Conservation (phyloP, 2,797 vertebrate genomes). For the Enteromius viviparus region DNA sequence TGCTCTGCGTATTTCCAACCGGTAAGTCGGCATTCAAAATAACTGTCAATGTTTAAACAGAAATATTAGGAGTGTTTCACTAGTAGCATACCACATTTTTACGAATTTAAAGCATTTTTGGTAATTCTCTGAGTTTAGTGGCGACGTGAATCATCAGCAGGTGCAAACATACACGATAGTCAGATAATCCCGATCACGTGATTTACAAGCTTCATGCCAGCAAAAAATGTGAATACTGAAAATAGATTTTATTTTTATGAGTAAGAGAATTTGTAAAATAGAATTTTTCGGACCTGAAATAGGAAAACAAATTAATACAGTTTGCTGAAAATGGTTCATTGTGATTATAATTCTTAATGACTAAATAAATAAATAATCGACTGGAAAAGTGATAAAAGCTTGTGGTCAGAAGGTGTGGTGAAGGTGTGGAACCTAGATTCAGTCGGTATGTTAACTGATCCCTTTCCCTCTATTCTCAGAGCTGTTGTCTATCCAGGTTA, state of each 20-base stretch:
- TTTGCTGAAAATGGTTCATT: background rate
- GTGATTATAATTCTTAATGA: background rate
- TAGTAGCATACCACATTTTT: background rate
- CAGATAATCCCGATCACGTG: slow-evolving; percentile 63
- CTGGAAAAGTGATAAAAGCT: background rate
- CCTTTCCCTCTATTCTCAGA: slow-evolving; percentile 58
- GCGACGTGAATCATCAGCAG: slow-evolving; percentile 74
- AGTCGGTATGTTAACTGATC: background rate
- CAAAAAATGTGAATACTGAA: background rate
- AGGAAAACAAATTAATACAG: too few species aligned
- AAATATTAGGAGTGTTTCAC: background rate
- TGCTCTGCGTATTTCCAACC: slow-evolving; percentile 34
- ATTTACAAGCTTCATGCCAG: background rate
- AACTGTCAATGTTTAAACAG: background rate
- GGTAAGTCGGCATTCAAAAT: slow-evolving; percentile 28
- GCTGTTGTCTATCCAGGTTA: slow-evolving; percentile 76
- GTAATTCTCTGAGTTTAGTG: background rate
- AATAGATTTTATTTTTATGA: background rate
- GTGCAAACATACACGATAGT: slow-evolving; percentile 65
- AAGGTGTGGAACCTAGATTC: background rate
- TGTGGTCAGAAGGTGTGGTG: background rate
- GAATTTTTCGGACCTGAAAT: background rate
- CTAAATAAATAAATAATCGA: background rate
- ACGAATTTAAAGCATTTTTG: background rate
- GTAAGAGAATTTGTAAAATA: background rate